These are phyloP conservation scores for Colletes collaris DNA, from an alignment of 2,888 invertebrate species.

Conservation along the genomic window DNA sequence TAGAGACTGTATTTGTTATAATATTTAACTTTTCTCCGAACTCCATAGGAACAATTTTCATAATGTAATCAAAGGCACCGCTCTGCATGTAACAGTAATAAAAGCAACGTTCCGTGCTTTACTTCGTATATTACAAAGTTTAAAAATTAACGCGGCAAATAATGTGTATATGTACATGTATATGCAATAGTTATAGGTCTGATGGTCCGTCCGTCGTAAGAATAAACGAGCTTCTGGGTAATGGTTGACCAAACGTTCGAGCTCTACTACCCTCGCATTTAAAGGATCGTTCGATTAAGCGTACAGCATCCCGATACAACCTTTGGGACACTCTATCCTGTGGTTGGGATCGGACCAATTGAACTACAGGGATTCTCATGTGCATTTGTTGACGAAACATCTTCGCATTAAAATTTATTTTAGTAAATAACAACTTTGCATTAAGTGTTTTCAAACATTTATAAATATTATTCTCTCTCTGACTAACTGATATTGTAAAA, in stretches of 20 bases:
- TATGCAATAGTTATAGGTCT: slow-evolving; percentile 9
- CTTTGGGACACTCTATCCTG: slow-evolving; percentile 67
- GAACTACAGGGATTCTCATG: slow-evolving; percentile 70
- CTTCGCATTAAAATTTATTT: neutral
- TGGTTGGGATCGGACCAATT: slow-evolving; percentile 49
- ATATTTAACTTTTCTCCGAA: too few species aligned
- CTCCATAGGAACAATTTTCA: too few species aligned
- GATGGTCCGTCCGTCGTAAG: slow-evolving; percentile 61
- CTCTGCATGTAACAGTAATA: too few species aligned
- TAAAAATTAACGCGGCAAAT: too few species aligned
- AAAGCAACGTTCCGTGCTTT: too few species aligned
- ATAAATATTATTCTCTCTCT: too few species aligned
- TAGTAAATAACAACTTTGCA: too few species aligned
- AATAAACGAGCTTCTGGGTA: slow-evolving; percentile 72
- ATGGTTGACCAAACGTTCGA: slow-evolving; percentile 77
- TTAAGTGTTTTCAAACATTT: too few species aligned
- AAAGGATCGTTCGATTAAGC: slow-evolving; percentile 77
- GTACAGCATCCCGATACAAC: slow-evolving; percentile 73
- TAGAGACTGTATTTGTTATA: too few species aligned
- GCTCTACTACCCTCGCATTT: slow-evolving; percentile 67
- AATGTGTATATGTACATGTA: neutral
- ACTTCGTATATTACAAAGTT: too few species aligned
- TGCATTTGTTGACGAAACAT: neutral
- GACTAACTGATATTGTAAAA: too few species aligned
- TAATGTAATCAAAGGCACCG: too few species aligned